Base-by-base conservation (phyloP, 2,888 invertebrate genomes). In the Biston betularia region DNA sequence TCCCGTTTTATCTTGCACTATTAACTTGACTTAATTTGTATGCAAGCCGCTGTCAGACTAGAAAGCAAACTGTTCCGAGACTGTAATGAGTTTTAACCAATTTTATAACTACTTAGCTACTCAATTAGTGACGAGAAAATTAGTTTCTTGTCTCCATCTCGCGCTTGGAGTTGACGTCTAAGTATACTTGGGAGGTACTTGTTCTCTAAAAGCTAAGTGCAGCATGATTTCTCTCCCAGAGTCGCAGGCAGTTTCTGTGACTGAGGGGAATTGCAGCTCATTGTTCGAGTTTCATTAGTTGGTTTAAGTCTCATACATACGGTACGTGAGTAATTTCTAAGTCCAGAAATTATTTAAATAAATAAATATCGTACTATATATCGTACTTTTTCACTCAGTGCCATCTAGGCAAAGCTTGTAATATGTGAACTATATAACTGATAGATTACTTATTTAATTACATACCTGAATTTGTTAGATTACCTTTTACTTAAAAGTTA, bases 21-120 rank as follows among this genome's bases (percentile, higher is more conserved):
- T 56, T 66, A 68, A 61, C 38, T 59, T 12, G 46, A 55, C 56
- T 57, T 64, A 64, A 71, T 68, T 69, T 65, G 62, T 60, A 53
- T 60, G 52, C 65, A 70, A 68, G 56, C 58, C 61, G 49, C 67
- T 67, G 65, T 67, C 62, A 50, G 61, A 69, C 53, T 65, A 60
- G 65, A 76, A 74, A 73, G 73, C 58, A 75, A 77, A 75, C 65
- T 64, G 63, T 71, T 71, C 48, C 65, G 60, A 73, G 73, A 69
- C 75, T 70, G 74, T 85, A 84, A 86, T 77, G 80, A 85, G 81
- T 85, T 86, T 82, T 82, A 83, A 82, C 83, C 81, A 85, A 85
- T 84, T 84, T 81, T 79, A 74, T 75, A 76, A 76, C 74, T 73
- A 69, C 63, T 75, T 75, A 75, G 76, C 79, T 79, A 80, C 79